Base-by-base conservation (phyloP, 2,888 invertebrate species). In the Norana najaformis region DNA sequence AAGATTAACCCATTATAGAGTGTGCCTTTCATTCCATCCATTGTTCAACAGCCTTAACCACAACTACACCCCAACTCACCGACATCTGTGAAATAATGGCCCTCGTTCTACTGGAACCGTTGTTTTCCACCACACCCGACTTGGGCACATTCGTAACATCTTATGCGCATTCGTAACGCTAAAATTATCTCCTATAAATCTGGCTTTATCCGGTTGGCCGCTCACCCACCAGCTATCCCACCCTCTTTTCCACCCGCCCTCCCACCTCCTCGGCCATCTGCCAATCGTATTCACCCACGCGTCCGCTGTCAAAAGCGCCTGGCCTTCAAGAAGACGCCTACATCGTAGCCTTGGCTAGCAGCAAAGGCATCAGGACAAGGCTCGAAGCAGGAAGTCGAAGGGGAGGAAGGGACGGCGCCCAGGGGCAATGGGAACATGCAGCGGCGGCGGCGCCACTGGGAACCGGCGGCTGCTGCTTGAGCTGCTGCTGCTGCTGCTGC, bases 101-200 rank as follows among this genome's bases (percentile, higher is more conserved):
- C 16, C 30, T 13, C 11, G 69, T 69, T 69, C 30, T n/a, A 30
- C 30, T 69, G n/a, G 30, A n/a, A 8, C 11, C 69, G 13, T 16
- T 69, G n/a, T 69, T 69, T 69, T n/a, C 69, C n/a, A n/a, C 69
- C 69, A 69, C 69, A 69, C 69, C n/a, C 69, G 69, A 69, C n/a
- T 30, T 13, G 0, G 30, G 69, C 30, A n/a, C 69, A 69, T n/a
- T 69, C 47, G 47, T 47, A 23, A 47, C 47, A 47, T 47, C 69
- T n/a, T 30, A 8, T 69, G 69, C 11, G 69, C 30, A 11, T 69
- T 69, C 69, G 69, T 69, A 69, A 69, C 5, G 0, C 69, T 69
- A 69, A 69, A 69, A 11, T 69, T 69, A 69, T 69, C 69, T 69
- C n/a, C 69, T 69, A n/a, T 69, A 69, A 69, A 69, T 69, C 69